A percentile compares a stretch with the other conserved stretches of the same genome.
phyloP scores from a whole-genome alignment of 2,888 invertebrate genomes.

The Margaritifera margaritifera region DNA sequence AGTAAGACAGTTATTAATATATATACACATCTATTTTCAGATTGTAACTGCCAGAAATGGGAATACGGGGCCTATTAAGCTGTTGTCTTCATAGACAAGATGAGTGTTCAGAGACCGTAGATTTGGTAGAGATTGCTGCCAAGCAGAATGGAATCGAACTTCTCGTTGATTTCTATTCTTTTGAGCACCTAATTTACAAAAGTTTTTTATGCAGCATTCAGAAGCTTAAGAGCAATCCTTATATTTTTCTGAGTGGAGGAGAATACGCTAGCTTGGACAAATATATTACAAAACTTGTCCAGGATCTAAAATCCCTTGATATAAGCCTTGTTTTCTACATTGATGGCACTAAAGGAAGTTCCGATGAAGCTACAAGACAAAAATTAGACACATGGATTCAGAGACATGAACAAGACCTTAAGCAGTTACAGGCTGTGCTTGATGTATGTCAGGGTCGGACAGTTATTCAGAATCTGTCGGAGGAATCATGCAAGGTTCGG shows the following conservation, averaged over 20 bases:
- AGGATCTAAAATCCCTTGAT: constrained; percentile 53
- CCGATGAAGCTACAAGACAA: constrained; percentile 45
- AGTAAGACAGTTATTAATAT: no score
- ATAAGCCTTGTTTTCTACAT: constrained; percentile 65
- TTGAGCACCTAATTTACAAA: constrained; percentile 54
- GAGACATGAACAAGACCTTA: constrained; percentile 55
- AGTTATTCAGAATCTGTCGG: constrained; percentile 39
- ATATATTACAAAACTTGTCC: constrained; percentile 57
- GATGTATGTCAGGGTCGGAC: constrained; percentile 49
- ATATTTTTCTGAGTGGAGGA: constrained; percentile 62
- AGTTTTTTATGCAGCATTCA: constrained; percentile 57
- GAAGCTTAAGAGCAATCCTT: constrained; percentile 46
- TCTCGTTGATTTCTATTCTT: constrained; percentile 66
- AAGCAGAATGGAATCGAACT: constrained; percentile 60
- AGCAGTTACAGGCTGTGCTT: constrained; percentile 49
- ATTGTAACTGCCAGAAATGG: constrained; percentile 46
- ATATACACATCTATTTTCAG: no score
- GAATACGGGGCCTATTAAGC: constrained; percentile 58
- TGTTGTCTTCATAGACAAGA: constrained; percentile 46
- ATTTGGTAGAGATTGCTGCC: constrained; percentile 61
- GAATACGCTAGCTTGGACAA: constrained; percentile 60
- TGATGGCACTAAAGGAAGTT: constrained; percentile 66
- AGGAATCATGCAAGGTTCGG: constrained; percentile 43
- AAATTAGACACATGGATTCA: constrained; percentile 65
- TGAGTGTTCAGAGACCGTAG: constrained; percentile 54